phyloP scores from a whole-genome alignment of 2,888 invertebrate species.

The Cybosia mesomella region DNA sequence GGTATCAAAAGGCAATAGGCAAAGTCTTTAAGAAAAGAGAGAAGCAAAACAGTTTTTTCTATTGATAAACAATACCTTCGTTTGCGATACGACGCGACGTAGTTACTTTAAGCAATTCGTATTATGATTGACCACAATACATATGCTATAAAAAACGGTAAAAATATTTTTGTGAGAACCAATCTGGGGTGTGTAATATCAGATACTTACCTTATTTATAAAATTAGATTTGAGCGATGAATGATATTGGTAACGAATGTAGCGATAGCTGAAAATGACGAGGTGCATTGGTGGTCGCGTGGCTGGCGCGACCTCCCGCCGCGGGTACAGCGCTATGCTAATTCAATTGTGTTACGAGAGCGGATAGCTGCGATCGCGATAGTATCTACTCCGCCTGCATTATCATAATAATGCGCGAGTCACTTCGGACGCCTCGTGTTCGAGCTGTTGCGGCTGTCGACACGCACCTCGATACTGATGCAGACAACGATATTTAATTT shows the following conservation, averaged over 20 bases:
- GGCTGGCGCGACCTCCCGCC: conserved; percentile 79
- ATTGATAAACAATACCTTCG: background rate
- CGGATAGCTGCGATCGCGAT: conserved; percentile 71
- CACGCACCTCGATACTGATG: conserved; percentile 51
- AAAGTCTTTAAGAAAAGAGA: too few relatives aligned
- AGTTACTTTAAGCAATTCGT: background rate
- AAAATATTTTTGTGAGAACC: conserved; percentile 16
- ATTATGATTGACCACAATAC: background rate
- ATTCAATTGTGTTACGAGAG: conserved; percentile 84
- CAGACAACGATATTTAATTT: conserved; percentile 45
- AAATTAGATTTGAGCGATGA: conserved; percentile 35
- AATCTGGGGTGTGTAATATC: conserved; percentile 15
- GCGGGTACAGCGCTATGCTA: conserved; percentile 80
- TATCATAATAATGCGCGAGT: conserved; percentile 86
- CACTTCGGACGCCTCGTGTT: conserved; percentile 68
- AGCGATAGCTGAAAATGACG: conserved; percentile 57
- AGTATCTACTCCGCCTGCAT: conserved; percentile 80
- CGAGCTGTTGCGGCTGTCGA: conserved; percentile 62
- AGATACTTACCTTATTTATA: conserved; percentile 17
- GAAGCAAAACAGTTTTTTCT: too few relatives aligned
- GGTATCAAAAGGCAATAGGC: too few relatives aligned
- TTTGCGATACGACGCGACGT: too few relatives aligned
- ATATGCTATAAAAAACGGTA: background rate
- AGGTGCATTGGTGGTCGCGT: conserved; percentile 77
- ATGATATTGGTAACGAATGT: conserved; percentile 36